Evolutionary conservation across 92 coral and sea anemone genomes (phyloP), one percentile per base, ranked within the genome.

Genomic region (Muricea muricata): DNA sequence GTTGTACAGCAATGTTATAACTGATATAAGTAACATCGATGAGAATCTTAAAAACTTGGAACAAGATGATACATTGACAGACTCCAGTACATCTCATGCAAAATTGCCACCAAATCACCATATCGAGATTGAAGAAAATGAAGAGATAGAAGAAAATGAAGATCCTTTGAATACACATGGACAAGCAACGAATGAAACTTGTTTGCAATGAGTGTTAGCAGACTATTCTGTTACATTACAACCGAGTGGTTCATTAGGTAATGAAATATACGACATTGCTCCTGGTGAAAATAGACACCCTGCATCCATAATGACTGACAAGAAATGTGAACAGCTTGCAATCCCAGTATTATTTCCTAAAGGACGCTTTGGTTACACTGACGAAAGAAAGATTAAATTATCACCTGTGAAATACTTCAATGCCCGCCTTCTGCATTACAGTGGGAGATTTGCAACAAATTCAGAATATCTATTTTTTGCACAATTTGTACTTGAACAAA

Each of bases 241-340:
- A 48, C 12, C 56, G 20, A 52, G 21, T 2, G 60, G 60, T 52
- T 52, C 60, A 52, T 17, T 52, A 18, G 60, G 60, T 2, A 52
- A 52, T 17, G 60, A 52, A 20, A 52, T 52, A 52, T 52, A 52
- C 20, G 4, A 52, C 20, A 52, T 52, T 52, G 60, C 60, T 9
- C 60, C 60, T 6, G 60, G 60, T 9, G 60, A 52, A 52, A 52
- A 52, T 52, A 52, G 21, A 18, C 60, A 52, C 20, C 60, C 60
- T 9, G 60, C 18, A 13, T 52, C 60, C 15, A 82, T n/a, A n/a
- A n/a, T n/a, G n/a, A n/a, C n/a, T n/a, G n/a, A n/a, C n/a, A n/a
- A n/a, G n/a, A n/a, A n/a, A 57, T 87, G 91, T 90, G 93, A 90
- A 76, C 88, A 90, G 33, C 85, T 84, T 20, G 93, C 93, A 60